Evolutionary conservation across 1,140 invertebrate species (phyloP).

Genomic region (Sycophila sp.): DNA sequence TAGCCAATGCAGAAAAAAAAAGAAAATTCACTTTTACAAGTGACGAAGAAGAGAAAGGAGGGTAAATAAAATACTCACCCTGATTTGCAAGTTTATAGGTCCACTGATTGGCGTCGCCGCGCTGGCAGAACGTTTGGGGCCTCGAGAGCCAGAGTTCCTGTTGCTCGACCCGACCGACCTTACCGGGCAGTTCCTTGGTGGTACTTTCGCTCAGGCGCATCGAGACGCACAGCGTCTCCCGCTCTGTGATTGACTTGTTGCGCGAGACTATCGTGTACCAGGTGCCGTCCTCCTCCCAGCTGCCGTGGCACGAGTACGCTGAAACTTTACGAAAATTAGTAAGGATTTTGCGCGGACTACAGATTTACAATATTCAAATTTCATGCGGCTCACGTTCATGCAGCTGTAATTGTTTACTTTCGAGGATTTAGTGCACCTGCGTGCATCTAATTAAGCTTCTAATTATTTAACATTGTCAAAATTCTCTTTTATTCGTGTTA

Average conservation of each 20-base stretch:
- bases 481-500: too few relatives aligned
- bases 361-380: too few relatives aligned
- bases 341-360: too few relatives aligned
- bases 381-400: too few relatives aligned
- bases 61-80: conserved; percentile 50
- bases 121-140: conserved; percentile 54
- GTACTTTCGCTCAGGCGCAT: conserved; percentile 50
- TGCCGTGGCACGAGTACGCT: conserved; percentile 72
- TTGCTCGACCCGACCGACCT: conserved; percentile 45
- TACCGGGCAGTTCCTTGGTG: conserved; percentile 40
- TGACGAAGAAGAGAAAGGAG: too few relatives aligned
- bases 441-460: too few relatives aligned
- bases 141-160: conserved; percentile 56
- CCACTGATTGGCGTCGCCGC: conserved; percentile 51
- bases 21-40: too few relatives aligned
- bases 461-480: too few relatives aligned
- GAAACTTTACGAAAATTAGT: conserved; percentile 39
- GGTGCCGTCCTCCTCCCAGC: conserved; percentile 70
- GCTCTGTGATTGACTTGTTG: conserved; percentile 53
- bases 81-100: conserved; percentile 58
- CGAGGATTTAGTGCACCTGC: too few relatives aligned
- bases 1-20: too few relatives aligned
- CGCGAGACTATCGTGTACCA: conserved; percentile 71
- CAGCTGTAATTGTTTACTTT: too few relatives aligned
- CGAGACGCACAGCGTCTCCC: conserved; percentile 57